Evolutionary conservation across 1,140 invertebrate genomes (phyloP).

Genomic region (Eumeta japonica): DNA sequence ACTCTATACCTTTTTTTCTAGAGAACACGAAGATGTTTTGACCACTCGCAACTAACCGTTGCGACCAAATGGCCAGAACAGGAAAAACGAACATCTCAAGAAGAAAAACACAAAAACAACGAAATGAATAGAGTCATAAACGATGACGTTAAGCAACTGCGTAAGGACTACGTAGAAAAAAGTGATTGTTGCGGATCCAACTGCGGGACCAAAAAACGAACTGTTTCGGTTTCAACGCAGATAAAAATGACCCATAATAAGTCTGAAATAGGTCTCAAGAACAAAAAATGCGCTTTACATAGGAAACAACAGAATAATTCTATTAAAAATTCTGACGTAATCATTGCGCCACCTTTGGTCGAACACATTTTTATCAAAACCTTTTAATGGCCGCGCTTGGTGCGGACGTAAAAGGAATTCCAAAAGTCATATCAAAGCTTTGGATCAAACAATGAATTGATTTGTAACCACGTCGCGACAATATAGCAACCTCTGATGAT

Average conservation of each 20-base stretch:
- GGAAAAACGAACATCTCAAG: constrained; percentile 11
- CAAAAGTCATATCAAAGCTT: no score
- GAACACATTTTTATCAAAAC: constrained; percentile 47
- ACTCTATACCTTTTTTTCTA: constrained; percentile 8
- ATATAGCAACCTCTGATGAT: no score
- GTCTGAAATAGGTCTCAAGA: constrained; percentile 44
- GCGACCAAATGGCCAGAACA: not conserved
- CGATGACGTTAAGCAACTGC: not conserved
- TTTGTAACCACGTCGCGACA: no score
- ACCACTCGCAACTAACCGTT: constrained; percentile 33
- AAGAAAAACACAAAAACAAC: constrained; percentile 6
- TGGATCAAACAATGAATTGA: no score
- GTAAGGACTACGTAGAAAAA: no score
- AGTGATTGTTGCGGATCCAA: constrained; percentile 21
- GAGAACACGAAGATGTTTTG: constrained; percentile 47
- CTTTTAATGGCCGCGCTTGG: no score
- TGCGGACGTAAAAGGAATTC: no score
- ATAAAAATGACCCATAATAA: constrained; percentile 48
- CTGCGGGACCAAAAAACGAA: constrained; percentile 34
- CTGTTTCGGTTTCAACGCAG: constrained; percentile 36
- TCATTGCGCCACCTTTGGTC: constrained; percentile 29
- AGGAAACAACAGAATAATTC: constrained; percentile 30
- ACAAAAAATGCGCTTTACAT: constrained; percentile 38
- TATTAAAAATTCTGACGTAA: constrained; percentile 25
- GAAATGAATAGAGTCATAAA: not conserved